Percentiles rank a stretch among this genome's conserved stretches.
Evolutionary conservation across 2,888 invertebrate genomes (phyloP).

Genomic region (Campoplex capitator): DNA sequence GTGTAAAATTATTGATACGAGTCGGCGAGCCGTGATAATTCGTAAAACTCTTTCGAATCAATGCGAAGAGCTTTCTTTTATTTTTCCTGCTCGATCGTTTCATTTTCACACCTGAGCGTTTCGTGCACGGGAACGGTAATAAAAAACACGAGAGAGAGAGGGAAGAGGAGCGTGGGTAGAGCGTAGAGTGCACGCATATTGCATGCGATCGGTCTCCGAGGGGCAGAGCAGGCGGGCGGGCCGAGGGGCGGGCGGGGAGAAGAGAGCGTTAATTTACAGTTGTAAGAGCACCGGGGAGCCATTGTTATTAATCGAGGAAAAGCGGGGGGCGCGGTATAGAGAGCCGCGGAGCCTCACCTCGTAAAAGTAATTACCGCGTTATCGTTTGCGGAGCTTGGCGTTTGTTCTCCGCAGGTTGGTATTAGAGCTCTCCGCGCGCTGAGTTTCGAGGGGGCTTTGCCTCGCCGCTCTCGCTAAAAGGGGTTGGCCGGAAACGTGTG

Average conservation of each 20-base stretch:
- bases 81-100: not conserved
- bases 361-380: slow-evolving; percentile 79
- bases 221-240: not conserved
- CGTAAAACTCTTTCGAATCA: not conserved
- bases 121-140: not conserved
- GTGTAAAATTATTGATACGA: not conserved
- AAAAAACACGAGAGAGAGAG: not conserved
- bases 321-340: slow-evolving; percentile 56
- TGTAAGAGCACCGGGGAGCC: slow-evolving; percentile 63
- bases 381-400: slow-evolving; percentile 69
- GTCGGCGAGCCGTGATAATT: not conserved
- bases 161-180: slow-evolving; percentile 3
- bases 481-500: slow-evolving; percentile 40
- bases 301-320: slow-evolving; percentile 73
- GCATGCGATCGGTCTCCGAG: slow-evolving; percentile 39
- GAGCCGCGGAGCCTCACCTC: slow-evolving; percentile 70
- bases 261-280: slow-evolving; percentile 72
- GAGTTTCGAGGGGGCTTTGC: slow-evolving; percentile 46
- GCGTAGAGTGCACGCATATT: slow-evolving; percentile 39
- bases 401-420: slow-evolving; percentile 34
- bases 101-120: not conserved
- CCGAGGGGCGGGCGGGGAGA: too few relatives aligned
- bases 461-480: slow-evolving; percentile 29
- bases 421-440: slow-evolving; percentile 32
- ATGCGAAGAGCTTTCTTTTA: not conserved